Evolutionary conservation across 1,140 invertebrate species (phyloP), one percentile per base, ranked within the genome.

Genomic region (Zaprionus camerounensis): DNA sequence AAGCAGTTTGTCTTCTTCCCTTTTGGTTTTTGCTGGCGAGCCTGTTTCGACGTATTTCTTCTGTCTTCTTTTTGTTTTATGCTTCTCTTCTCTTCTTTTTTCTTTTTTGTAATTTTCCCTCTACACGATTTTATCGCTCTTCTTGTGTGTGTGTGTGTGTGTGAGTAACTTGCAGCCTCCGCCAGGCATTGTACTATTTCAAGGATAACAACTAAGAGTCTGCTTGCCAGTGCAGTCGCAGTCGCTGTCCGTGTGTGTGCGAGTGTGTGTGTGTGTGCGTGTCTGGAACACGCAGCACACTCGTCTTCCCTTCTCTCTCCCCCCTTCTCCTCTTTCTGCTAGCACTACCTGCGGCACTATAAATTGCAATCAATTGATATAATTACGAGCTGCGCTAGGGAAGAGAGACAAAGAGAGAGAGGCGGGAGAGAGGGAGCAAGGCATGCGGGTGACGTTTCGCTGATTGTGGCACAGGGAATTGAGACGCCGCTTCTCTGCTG

Each of bases 361-460:
- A 90, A 90, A 90, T 90, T 90, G 86, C 85, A 85, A 90, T 90
- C 85, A 90, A 90, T 88, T 88, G 78, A 66, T 81, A 83, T 83
- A 88, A 88, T 88, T 88, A 83, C 71, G 78, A 66, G 41, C 41
- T 17, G n/a, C n/a, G 7, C 41, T 46, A 46, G n/a, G 41, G 41
- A 3, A 7, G 56, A 57, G 22, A 13, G 24, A 11, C 17, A 1
- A 5, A 22, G 20, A 17, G 51, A 3, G 12, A 58, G 36, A 7
- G 28, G 1, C 0, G 28, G 9, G 28, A 7, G 6, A 1, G 38
- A 12, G 61, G 6, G 26, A 51, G n/a, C 2, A 15, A 13, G 15
- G 17, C 6, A 26, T 24, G 58, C 56, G 17, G 17, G 26, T 36
- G 34, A 22, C 46, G 46, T 49, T 20, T 22, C 34, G 36, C 57